A percentile compares a stretch with the other conserved stretches of the same genome.
Evolutionary conservation across 2,113 vertebrate genomes (phyloP).

Genomic region (Chiloscyllium plagiosum): DNA sequence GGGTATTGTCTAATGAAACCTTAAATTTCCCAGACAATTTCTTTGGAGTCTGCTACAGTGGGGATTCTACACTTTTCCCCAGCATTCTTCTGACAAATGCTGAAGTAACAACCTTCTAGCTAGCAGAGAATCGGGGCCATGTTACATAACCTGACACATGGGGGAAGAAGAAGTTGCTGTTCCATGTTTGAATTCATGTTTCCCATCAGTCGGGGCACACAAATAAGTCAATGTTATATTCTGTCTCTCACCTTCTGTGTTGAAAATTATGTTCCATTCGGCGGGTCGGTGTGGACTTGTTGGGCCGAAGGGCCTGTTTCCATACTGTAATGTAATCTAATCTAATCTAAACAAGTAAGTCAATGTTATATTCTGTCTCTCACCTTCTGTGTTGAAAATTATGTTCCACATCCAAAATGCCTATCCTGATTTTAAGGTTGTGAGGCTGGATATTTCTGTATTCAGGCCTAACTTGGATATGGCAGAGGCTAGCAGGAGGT

Average conservation of each 20-base stretch:
- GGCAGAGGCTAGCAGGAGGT: neutral
- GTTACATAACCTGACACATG: neutral
- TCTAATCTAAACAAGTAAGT: too few relatives aligned
- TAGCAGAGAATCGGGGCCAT: neutral
- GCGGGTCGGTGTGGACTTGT: too few relatives aligned
- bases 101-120: too few relatives aligned
- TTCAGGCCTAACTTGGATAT: neutral
- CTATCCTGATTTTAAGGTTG: neutral
- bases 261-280: slow-evolving; percentile 1
- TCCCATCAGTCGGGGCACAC: neutral
- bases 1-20: too few relatives aligned
- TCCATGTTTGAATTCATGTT: neutral
- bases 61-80: too few relatives aligned
- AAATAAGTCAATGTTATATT: neutral
- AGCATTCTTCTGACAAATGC: too few relatives aligned
- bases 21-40: too few relatives aligned
- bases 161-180: neutral
- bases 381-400: neutral
- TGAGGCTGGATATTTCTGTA: neutral
- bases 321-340: too few relatives aligned
- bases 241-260: neutral
- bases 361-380: neutral
- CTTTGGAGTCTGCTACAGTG: too few relatives aligned
- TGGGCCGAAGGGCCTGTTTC: too few relatives aligned
- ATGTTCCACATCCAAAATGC: neutral